Evolutionary conservation across 2,888 invertebrate species (phyloP), one percentile per base, ranked within the genome.

Genomic region (Dolomedes plantarius): DNA sequence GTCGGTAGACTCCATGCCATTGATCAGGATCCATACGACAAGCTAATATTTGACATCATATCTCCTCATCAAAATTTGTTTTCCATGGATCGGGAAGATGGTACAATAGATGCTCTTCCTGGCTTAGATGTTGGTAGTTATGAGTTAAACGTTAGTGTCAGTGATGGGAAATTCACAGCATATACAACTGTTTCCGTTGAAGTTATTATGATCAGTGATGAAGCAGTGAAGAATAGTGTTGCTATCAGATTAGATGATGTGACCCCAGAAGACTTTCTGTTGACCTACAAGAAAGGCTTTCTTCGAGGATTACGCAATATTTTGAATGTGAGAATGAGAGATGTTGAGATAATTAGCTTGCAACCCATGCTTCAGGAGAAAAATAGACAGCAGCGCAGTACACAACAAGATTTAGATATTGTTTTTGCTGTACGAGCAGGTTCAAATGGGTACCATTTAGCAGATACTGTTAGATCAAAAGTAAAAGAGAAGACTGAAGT

Each of bases 1-100:
- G 94, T 99, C 69, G 98, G 98, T 0, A 94, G 94, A 90, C 94
- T 98, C 29, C 94, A 94, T 91, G 98, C 98, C 0, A 94, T 95
- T 7, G 98, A 98, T 92, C 95, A 96, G 91, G 99, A 99, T 92
- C 95, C 95, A 77, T 97, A 97, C 91, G 99, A 99, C 91, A 94
- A 95, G 11, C 93, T 98, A 16, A 92, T 93, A 0, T 99, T 94
- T 91, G 93, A 93, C 23, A 91, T 98, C 39, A 93, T 91, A 13
- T 91, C 92, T 19, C 89, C 87, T 64, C 89, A 91, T 68, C 67
- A 88, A 0, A 87, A 89, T 39, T 65, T 97, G 31, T 97, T 97
- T 91, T 94, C 94, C 90, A 94, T 98, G 76, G 95, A 96, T 90
- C 93, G 94, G 39, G 92, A 94, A 0, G 95, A 95, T 90, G 98